A percentile compares a stretch with the other conserved stretches of the same genome.
phyloP scores from a whole-genome alignment of 2,797 vertebrate genomes.

The Coreius guichenoti region DNA sequence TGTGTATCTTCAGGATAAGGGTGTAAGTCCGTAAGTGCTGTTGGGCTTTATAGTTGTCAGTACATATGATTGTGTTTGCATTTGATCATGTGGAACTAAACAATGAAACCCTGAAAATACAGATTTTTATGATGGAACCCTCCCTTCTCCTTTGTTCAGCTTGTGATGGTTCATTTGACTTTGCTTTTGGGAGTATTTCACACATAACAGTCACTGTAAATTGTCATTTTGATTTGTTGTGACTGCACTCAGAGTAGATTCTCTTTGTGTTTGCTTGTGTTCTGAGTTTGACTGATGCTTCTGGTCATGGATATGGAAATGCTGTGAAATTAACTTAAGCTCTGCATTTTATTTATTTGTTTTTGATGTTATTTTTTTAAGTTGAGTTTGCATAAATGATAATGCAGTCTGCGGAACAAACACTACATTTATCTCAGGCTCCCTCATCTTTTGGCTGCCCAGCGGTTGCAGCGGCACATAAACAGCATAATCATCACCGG shows the following conservation, averaged over 20 bases:
- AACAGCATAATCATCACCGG: constrained; percentile 26
- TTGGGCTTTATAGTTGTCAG: not conserved
- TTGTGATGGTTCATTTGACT: constrained; percentile 12
- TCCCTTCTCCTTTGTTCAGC: not conserved
- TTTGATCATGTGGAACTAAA: constrained; percentile 15
- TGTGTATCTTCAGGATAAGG: not conserved
- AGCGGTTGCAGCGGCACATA: constrained; percentile 3
- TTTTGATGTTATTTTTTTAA: constrained; percentile 31
- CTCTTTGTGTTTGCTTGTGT: constrained; percentile 33
- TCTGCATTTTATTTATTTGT: constrained; percentile 28
- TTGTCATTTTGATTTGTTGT: constrained; percentile 36
- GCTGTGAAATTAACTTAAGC: constrained; percentile 46
- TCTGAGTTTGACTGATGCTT: constrained; percentile 39
- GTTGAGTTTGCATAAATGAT: constrained; percentile 34
- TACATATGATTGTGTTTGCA: not conserved
- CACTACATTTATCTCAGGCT: constrained; percentile 4
- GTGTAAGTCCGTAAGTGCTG: not conserved
- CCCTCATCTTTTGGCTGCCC: constrained; percentile 9
- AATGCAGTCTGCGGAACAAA: not conserved
- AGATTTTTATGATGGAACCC: not conserved
- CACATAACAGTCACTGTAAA: constrained; percentile 54
- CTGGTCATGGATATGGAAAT: constrained; percentile 31
- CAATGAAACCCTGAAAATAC: not conserved
- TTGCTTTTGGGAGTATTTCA: constrained; percentile 46
- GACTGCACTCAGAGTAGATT: constrained; percentile 44